Percentiles rank a stretch among this genome's conserved stretches.
These are phyloP conservation scores for Saimiri boliviensis DNA, from an alignment of 2,113 vertebrate species.

Conservation along the genomic window DNA sequence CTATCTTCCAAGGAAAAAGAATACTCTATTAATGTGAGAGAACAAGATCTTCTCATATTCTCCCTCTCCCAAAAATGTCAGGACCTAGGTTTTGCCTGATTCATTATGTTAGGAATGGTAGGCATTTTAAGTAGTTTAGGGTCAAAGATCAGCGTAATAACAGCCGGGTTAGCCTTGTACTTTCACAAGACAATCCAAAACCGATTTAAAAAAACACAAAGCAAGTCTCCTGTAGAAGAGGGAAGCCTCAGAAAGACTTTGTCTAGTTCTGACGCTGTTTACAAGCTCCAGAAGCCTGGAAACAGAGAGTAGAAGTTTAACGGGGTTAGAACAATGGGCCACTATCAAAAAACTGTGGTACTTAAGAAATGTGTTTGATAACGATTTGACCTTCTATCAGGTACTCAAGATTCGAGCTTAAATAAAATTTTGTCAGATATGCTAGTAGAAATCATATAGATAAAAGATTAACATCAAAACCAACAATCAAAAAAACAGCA, in stretches of 20 bases:
- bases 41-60: not conserved
- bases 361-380: slow-evolving; percentile 8
- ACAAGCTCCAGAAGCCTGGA: not conserved
- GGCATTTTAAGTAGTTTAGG: not conserved
- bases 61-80: not conserved
- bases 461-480: not conserved
- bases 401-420: not conserved
- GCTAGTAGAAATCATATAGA: not conserved
- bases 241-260: not conserved
- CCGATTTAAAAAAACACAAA: not conserved
- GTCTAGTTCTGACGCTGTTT: not conserved
- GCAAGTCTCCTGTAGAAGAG: not conserved
- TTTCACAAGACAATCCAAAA: not conserved
- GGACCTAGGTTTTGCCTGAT: not conserved
- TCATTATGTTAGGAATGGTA: not conserved
- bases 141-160: not conserved
- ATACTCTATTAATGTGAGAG: not conserved
- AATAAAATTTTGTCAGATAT: slow-evolving; percentile 22
- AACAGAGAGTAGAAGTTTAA: not conserved
- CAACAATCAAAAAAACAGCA: not conserved
- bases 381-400: not conserved
- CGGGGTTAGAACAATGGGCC: not conserved
- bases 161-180: not conserved
- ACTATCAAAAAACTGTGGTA: not conserved
- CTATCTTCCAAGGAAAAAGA: not conserved